Evolutionary conservation across 2,113 vertebrate genomes (phyloP).

Genomic region (Electrona antarctica): DNA sequence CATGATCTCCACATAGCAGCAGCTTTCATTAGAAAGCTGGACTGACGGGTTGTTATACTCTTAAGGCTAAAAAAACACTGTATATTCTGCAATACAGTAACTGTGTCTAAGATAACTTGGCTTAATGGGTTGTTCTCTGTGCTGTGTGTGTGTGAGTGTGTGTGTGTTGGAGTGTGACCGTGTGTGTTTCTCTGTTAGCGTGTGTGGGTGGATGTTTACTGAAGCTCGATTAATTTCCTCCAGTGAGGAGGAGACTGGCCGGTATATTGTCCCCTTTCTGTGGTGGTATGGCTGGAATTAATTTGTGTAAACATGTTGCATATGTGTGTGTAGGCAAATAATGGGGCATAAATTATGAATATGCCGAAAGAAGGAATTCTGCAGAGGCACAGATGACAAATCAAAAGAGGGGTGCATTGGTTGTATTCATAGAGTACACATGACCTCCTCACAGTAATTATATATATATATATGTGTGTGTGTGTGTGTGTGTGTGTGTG

Average conservation of each 20-base stretch:
- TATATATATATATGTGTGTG: too few relatives aligned
- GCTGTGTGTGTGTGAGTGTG: constrained; percentile 31
- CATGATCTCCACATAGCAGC: constrained; percentile 44
- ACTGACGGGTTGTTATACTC: constrained; percentile 48
- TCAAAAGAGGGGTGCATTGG: not conserved
- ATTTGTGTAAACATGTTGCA: constrained; percentile 11
- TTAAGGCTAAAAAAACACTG: constrained; percentile 34
- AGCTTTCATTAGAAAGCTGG: constrained; percentile 43
- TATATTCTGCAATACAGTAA: constrained; percentile 23
- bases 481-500: too few relatives aligned
- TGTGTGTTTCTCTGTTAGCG: not conserved
- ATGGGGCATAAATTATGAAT: not conserved
- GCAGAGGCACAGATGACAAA: not conserved
- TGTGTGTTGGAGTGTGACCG: not conserved
- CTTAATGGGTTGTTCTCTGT: not conserved
- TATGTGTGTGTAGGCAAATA: constrained; percentile 3
- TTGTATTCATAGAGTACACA: not conserved
- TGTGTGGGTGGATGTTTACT: constrained; percentile 25
- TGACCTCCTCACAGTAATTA: too few relatives aligned
- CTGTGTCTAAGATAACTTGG: not conserved
- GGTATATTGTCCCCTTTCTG: constrained; percentile 53
- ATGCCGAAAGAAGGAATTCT: not conserved
- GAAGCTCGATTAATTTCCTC: constrained; percentile 66
- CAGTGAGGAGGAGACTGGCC: constrained; percentile 17
- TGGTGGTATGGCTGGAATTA: constrained; percentile 69